Percentiles rank a stretch among this genome's conserved stretches.
Evolutionary conservation across 2,888 invertebrate genomes (phyloP).

Genomic region (Lepetodrilus schrolli): DNA sequence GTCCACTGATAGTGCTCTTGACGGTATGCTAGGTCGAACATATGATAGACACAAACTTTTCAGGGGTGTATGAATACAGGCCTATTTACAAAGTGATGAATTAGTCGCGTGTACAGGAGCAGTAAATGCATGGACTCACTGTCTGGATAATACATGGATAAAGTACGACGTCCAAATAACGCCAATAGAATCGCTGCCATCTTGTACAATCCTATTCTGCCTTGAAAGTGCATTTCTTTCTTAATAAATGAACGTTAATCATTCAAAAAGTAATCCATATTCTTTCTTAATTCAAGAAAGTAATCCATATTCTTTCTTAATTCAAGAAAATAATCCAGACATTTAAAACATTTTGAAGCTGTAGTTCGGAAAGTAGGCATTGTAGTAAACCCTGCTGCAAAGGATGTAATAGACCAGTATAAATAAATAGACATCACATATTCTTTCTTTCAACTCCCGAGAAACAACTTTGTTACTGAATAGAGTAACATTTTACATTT

Average conservation of each 20-base stretch:
- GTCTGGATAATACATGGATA: background rate
- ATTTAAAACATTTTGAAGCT: no score
- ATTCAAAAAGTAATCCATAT: background rate
- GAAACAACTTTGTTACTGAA: no score
- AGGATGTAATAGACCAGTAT: no score
- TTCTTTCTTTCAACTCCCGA: no score
- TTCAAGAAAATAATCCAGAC: background rate
- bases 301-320: background rate
- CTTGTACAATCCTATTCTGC: background rate
- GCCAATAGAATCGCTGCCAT: background rate
- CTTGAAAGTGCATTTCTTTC: no score
- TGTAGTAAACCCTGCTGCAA: no score
- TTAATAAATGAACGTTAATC: no score
- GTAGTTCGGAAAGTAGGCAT: no score
- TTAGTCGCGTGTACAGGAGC: background rate
- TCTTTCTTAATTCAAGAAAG: no score
- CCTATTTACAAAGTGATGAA: slow-evolving; percentile 7
- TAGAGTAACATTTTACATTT: no score
- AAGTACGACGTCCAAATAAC: background rate
- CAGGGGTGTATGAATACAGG: background rate
- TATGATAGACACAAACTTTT: background rate
- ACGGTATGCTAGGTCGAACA: background rate
- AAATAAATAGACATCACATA: no score
- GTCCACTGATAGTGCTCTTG: background rate
- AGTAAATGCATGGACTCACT: background rate